phyloP scores from a whole-genome alignment of 2,888 invertebrate genomes.

The Chorisops tibialis region DNA sequence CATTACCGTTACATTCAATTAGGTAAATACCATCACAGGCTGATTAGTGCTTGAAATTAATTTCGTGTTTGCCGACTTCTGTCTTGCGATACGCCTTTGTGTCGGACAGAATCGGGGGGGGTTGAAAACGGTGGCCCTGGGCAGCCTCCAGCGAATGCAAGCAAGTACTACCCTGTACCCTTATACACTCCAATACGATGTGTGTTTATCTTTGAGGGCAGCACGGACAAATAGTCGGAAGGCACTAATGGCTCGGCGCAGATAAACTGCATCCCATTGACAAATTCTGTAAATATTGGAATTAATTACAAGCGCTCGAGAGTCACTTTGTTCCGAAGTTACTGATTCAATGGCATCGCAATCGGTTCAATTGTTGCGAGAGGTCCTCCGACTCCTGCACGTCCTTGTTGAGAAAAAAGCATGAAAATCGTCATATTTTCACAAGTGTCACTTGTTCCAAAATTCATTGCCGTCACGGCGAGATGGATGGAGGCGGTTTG shows the following conservation, averaged over 20 bases:
- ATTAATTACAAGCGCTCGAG: slow-evolving; percentile 32
- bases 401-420: neutral
- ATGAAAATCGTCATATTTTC: slow-evolving; percentile 28
- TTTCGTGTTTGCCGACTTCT: slow-evolving; percentile 37
- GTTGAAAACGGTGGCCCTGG: neutral
- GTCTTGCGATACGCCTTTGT: slow-evolving; percentile 10
- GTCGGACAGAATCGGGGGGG: neutral
- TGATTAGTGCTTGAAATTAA: slow-evolving; percentile 40
- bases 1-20: slow-evolving; percentile 39
- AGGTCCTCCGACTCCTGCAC: neutral
- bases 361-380: neutral
- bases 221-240: slow-evolving; percentile 14
- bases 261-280: slow-evolving; percentile 18
- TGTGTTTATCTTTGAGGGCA: slow-evolving; percentile 14
- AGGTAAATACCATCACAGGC: slow-evolving; percentile 38
- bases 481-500: slow-evolving; percentile 16
- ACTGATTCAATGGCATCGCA: neutral
- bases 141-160: neutral
- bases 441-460: slow-evolving; percentile 24
- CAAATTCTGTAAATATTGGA: slow-evolving; percentile 30
- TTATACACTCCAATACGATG: neutral
- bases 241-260: slow-evolving; percentile 6
- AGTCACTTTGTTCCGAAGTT: slow-evolving; percentile 2
- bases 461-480: slow-evolving; percentile 30
- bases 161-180: neutral